phyloP scores from a whole-genome alignment of 2,797 vertebrate species.

The Setipinna tenuifilis region DNA sequence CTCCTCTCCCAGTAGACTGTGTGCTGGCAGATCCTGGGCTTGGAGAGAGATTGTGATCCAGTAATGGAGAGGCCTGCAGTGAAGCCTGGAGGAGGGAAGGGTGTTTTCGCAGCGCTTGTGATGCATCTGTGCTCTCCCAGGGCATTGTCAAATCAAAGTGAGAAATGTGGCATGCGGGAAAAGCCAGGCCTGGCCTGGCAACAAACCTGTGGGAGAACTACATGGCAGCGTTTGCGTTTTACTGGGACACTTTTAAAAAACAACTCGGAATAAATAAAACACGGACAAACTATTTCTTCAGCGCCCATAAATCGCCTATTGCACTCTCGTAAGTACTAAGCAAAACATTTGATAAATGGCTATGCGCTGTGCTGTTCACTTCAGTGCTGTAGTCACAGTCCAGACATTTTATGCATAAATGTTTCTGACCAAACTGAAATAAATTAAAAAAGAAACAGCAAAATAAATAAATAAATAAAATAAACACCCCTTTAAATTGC shows the following conservation, averaged over 20 bases:
- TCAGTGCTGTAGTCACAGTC: neutral
- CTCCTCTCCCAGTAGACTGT: neutral
- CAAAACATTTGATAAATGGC: slow-evolving; percentile 1
- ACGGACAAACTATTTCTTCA: neutral
- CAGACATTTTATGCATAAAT: neutral
- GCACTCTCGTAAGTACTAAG: neutral
- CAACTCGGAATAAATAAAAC: neutral
- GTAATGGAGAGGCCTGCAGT: too few relatives aligned
- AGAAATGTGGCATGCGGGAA: slow-evolving; percentile 6
- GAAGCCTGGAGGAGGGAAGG: too few relatives aligned
- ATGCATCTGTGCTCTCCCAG: neutral
- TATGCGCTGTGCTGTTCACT: neutral
- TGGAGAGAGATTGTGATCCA: too few relatives aligned
- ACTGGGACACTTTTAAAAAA: neutral
- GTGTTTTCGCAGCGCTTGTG: too few relatives aligned
- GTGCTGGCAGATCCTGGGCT: too few relatives aligned
- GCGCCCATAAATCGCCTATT: neutral
- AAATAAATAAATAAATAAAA: neutral
- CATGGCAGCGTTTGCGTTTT: neutral
- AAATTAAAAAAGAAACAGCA: neutral
- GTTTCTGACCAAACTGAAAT: neutral
- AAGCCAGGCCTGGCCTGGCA: neutral
- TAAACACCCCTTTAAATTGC: neutral
- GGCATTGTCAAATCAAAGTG: slow-evolving; percentile 22
- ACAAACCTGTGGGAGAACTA: neutral